Conservation (phyloP, 53 echinoderm and acorn worm species). For the Actinopyga echinites region DNA sequence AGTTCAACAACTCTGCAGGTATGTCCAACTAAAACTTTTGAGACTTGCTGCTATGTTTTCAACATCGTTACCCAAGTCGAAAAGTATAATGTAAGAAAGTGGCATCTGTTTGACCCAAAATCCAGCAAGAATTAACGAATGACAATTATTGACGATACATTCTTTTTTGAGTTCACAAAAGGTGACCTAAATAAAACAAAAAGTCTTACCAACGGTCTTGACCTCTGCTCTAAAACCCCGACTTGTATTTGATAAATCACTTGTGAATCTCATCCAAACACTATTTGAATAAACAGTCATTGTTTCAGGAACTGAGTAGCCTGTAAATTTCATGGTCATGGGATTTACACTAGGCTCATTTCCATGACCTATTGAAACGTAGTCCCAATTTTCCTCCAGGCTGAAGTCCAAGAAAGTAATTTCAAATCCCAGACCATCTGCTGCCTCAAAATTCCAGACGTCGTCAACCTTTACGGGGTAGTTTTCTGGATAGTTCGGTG, state of each 20-base stretch:
- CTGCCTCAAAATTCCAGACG: background rate
- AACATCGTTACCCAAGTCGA: no score
- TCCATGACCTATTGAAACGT: background rate
- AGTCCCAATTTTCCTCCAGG: constrained; percentile 19
- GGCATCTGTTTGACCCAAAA: no score
- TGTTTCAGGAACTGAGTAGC: background rate
- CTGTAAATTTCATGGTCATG: background rate
- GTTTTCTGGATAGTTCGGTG: background rate
- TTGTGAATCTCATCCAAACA: constrained; percentile 29
- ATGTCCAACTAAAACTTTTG: no score
- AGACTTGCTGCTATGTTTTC: no score
- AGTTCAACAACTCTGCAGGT: no score
- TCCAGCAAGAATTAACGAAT: no score
- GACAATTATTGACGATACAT: no score
- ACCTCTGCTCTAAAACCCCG: background rate
- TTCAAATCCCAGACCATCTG: background rate
- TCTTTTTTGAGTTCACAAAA: no score
- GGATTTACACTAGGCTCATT: background rate
- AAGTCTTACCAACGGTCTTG: background rate
- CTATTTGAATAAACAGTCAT: background rate
- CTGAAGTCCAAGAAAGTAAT: background rate
- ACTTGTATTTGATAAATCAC: constrained; percentile 12
- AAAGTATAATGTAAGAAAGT: no score
- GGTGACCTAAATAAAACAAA: no score
- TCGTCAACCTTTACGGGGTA: constrained; percentile 10